phyloP scores from a whole-genome alignment of 2,113 vertebrate species.

The Poecile atricapillus region DNA sequence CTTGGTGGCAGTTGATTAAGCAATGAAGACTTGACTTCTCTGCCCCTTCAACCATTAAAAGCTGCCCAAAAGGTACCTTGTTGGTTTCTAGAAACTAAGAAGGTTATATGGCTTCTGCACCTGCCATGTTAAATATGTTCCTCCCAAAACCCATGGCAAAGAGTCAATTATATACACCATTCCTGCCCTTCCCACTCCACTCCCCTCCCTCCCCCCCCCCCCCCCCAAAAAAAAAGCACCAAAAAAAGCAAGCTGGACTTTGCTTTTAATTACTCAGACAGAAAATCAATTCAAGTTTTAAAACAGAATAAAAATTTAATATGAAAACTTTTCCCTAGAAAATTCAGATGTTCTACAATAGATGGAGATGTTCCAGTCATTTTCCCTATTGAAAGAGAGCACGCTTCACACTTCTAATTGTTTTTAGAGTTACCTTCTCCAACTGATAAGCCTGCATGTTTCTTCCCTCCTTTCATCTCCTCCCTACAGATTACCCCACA shows the following conservation, averaged over 20 bases:
- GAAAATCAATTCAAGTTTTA: background rate
- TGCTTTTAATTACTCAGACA: background rate
- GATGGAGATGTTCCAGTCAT: background rate
- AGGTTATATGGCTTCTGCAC: background rate
- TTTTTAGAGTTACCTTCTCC: background rate
- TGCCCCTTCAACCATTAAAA: background rate
- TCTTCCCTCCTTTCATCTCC: background rate
- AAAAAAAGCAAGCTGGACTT: background rate
- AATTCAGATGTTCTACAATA: background rate
- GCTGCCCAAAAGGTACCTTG: background rate
- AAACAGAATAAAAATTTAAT: background rate
- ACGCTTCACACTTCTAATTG: background rate
- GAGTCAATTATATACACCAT: background rate
- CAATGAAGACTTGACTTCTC: background rate
- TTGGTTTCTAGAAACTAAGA: background rate
- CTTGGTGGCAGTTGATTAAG: background rate
- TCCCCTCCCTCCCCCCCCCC: fast-evolving
- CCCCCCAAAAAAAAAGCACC: background rate
- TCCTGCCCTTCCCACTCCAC: background rate
- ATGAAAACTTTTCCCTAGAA: background rate
- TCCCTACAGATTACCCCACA: background rate
- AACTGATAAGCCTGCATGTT: background rate
- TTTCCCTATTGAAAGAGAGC: background rate
- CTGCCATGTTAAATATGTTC: background rate
- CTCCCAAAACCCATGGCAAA: background rate